Conservation (phyloP, 2,797 vertebrate genomes). For the Tarsius wallacei region DNA sequence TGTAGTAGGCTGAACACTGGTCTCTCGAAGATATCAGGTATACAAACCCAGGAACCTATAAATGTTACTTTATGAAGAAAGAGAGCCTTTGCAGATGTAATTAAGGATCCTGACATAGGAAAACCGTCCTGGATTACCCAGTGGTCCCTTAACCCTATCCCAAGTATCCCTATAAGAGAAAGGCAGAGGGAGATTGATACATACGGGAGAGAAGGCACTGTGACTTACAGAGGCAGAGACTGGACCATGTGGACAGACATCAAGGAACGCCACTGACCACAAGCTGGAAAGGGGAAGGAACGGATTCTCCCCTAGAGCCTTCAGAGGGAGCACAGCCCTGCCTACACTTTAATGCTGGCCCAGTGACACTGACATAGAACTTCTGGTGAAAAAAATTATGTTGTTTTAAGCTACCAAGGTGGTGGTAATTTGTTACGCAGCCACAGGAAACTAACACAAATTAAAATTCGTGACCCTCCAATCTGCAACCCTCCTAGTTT, state of each 20-base stretch:
- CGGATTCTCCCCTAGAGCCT: accelerated
- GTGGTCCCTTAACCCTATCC: not conserved
- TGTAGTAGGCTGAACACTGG: not conserved
- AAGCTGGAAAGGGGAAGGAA: not conserved
- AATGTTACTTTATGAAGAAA: not conserved
- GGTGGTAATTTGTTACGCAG: not conserved
- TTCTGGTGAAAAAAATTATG: not conserved
- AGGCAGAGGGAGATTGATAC: not conserved
- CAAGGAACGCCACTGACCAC: not conserved
- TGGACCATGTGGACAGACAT: accelerated
- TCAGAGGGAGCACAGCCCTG: not conserved
- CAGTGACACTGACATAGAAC: not conserved
- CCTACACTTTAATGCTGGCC: not conserved
- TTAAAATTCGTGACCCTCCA: not conserved
- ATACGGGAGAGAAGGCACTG: not conserved
- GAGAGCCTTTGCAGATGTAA: not conserved
- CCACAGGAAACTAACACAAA: not conserved
- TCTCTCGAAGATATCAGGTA: not conserved
- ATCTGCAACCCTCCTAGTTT: not conserved
- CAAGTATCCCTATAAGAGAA: not conserved
- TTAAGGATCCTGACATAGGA: not conserved
- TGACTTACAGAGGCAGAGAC: not conserved
- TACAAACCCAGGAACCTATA: not conserved
- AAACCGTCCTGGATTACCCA: not conserved
- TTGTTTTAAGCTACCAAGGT: not conserved